phyloP scores from a whole-genome alignment of 2,888 invertebrate species.

The Phytoseiulus persimilis region DNA sequence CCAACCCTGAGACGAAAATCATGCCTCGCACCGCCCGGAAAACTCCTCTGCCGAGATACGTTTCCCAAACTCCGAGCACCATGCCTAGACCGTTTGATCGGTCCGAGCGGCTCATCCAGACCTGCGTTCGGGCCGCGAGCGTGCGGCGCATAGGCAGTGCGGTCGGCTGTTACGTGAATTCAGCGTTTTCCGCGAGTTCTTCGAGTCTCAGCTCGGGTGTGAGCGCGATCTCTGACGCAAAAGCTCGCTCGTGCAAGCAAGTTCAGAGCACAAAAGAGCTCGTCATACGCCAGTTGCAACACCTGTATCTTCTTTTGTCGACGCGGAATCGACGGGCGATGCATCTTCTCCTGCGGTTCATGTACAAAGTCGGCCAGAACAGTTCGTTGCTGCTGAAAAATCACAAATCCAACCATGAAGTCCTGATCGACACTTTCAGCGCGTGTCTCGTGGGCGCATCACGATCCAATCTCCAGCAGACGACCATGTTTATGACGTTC shows the following conservation, averaged over 20 bases:
- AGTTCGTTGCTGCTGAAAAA: neutral
- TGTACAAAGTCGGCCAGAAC: slow-evolving; percentile 31
- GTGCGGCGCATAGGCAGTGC: slow-evolving; percentile 23
- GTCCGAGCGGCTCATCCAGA: slow-evolving; percentile 7
- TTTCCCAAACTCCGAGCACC: slow-evolving; percentile 21
- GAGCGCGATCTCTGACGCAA: slow-evolving; percentile 21
- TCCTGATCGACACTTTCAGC: slow-evolving; percentile 10
- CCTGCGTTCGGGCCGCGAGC: slow-evolving; percentile 21
- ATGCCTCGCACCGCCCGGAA: slow-evolving; percentile 12
- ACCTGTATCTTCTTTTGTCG: slow-evolving; percentile 24
- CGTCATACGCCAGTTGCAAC: slow-evolving; percentile 17
- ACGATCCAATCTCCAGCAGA: slow-evolving; percentile 16
- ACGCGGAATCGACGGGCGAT: slow-evolving; percentile 19
- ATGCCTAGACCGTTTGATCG: slow-evolving; percentile 13
- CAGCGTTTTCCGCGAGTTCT: slow-evolving; percentile 24
- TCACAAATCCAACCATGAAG: slow-evolving; percentile 15
- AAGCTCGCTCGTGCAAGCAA: neutral
- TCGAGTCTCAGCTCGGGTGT: slow-evolving; percentile 33
- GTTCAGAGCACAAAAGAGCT: slow-evolving; percentile 22
- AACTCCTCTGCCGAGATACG: slow-evolving; percentile 13
- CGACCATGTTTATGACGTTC: slow-evolving; percentile 34
- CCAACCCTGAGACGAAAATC: slow-evolving; percentile 35
- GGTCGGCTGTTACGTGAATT: slow-evolving; percentile 25
- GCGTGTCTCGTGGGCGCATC: slow-evolving; percentile 11
- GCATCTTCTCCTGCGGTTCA: slow-evolving; percentile 7